phyloP scores from a whole-genome alignment of 2,797 vertebrate species.

The Bradypodion ventrale region DNA sequence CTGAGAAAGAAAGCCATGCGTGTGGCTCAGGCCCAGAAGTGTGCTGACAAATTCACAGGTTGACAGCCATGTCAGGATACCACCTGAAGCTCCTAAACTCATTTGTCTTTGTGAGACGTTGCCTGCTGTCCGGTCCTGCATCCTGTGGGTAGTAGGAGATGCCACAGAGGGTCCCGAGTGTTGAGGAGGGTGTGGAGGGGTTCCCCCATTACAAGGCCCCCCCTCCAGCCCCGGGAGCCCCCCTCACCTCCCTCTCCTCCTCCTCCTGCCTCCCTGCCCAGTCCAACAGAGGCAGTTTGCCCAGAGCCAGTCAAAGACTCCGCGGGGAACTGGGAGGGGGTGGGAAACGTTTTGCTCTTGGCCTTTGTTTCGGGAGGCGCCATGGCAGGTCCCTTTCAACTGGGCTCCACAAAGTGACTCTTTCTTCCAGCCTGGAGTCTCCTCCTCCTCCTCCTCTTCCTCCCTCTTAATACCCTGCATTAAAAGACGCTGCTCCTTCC shows the following conservation, averaged over 20 bases:
- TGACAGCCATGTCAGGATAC: not conserved
- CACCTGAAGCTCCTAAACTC: no score
- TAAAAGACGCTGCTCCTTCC: not conserved
- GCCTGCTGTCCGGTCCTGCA: not conserved
- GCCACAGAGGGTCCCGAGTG: not conserved
- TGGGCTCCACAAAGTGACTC: not conserved
- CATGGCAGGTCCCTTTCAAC: not conserved
- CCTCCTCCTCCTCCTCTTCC: conserved; percentile 19
- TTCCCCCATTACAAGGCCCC: no score
- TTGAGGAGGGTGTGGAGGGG: not conserved
- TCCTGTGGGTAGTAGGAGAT: not conserved
- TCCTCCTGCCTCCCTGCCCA: not conserved
- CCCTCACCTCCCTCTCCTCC: not conserved
- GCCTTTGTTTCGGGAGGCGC: not conserved
- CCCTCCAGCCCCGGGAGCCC: not conserved
- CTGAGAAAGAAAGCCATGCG: no score
- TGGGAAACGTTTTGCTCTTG: not conserved
- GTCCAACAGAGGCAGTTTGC: not conserved
- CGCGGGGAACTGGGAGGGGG: not conserved
- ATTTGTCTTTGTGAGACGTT: not conserved
- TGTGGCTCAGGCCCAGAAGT: no score
- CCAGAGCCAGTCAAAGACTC: conserved; percentile 12
- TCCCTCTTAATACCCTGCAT: not conserved
- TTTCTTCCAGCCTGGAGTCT: not conserved
- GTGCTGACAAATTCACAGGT: not conserved